phyloP scores from a whole-genome alignment of 2,113 vertebrate genomes.

The Tetrax tetrax region DNA sequence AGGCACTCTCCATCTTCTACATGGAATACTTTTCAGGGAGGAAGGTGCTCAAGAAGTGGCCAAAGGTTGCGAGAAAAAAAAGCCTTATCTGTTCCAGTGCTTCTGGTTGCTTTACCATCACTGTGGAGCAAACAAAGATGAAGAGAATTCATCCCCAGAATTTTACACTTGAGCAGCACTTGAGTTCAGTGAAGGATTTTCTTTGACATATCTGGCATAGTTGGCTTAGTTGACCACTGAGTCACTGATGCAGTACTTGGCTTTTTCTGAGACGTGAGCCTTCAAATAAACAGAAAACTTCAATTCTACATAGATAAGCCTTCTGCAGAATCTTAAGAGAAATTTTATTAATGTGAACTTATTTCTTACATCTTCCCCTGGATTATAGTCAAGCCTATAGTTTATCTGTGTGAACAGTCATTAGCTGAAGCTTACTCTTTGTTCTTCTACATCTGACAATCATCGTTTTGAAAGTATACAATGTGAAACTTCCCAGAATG shows the following conservation, averaged over 20 bases:
- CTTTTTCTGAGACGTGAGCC: background rate
- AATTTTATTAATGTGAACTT: background rate
- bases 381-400: background rate
- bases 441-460: background rate
- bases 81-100: background rate
- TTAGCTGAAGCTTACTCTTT: background rate
- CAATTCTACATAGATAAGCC: background rate
- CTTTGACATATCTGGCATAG: background rate
- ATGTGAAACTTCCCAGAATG: background rate
- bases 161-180: background rate
- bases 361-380: background rate
- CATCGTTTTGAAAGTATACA: background rate
- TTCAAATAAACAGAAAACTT: background rate
- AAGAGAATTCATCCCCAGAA: background rate
- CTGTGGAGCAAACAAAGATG: background rate
- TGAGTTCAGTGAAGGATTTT: background rate
- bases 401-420: background rate
- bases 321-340: background rate
- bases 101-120: background rate
- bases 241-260: background rate
- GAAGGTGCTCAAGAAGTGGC: background rate
- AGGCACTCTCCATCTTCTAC: background rate
- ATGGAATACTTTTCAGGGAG: background rate
- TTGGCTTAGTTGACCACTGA: background rate
- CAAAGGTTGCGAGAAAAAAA: background rate